phyloP scores from a whole-genome alignment of 2,888 invertebrate genomes.

The Teleiodes luculella region DNA sequence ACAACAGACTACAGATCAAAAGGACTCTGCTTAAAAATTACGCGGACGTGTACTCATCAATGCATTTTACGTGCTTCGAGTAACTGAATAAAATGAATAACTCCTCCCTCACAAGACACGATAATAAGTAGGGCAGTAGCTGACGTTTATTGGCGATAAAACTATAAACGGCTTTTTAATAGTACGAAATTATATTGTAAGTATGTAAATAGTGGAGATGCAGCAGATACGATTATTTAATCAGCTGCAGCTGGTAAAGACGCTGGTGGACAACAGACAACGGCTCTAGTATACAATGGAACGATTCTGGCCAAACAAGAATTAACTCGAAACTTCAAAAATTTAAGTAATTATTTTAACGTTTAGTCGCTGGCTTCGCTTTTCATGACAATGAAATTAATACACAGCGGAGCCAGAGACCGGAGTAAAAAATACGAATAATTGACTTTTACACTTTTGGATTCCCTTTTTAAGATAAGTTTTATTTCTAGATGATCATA shows the following conservation, averaged over 20 bases:
- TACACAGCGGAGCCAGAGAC: too few relatives aligned
- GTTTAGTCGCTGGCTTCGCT: too few relatives aligned
- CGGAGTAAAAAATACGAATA: too few relatives aligned
- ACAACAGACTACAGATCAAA: too few relatives aligned
- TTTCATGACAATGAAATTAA: too few relatives aligned
- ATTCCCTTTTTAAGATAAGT: too few relatives aligned
- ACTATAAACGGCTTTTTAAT: slow-evolving; percentile 35
- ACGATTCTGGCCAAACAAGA: too few relatives aligned
- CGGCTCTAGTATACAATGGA: slow-evolving; percentile 32
- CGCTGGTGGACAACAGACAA: slow-evolving; percentile 21
- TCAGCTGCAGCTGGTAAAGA: slow-evolving; percentile 41
- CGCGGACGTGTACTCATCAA: slow-evolving; percentile 7
- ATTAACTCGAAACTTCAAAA: too few relatives aligned
- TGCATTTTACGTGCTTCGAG: slow-evolving; percentile 9
- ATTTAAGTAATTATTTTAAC: too few relatives aligned
- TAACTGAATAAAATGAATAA: not conserved
- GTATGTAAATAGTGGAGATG: slow-evolving; percentile 24
- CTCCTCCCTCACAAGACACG: not conserved
- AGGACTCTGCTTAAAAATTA: not conserved
- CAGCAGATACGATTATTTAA: slow-evolving; percentile 44
- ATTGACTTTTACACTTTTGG: too few relatives aligned
- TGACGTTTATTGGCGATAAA: slow-evolving; percentile 9
- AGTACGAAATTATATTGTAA: slow-evolving; percentile 36
- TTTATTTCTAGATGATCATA: too few relatives aligned
- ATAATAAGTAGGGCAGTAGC: slow-evolving; percentile 6